phyloP scores from a whole-genome alignment of 2,797 vertebrate species.

The Periophthalmus magnuspinnatus region DNA sequence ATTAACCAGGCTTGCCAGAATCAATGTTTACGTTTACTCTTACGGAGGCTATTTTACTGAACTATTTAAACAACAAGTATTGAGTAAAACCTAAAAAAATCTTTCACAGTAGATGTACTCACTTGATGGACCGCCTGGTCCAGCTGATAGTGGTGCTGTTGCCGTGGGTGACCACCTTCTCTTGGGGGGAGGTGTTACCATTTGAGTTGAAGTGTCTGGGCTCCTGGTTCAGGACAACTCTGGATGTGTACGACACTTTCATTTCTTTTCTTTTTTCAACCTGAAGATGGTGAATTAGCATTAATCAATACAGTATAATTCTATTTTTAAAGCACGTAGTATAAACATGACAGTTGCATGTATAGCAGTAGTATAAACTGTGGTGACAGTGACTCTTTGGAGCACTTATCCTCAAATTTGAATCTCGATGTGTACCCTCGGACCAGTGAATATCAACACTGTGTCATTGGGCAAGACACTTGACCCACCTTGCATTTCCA shows the following conservation, averaged over 20 bases:
- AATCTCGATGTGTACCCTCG: too few relatives aligned
- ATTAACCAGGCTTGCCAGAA: neutral
- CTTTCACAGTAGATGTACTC: neutral
- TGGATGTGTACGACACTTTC: constrained; percentile 74
- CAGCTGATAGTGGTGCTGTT: constrained; percentile 35
- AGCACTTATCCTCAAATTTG: too few relatives aligned
- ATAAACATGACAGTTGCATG: neutral
- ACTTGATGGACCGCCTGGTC: constrained; percentile 64
- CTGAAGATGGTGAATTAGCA: constrained; percentile 40
- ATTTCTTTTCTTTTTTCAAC: constrained; percentile 65
- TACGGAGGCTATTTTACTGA: neutral
- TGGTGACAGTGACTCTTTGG: too few relatives aligned
- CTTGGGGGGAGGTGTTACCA: constrained; percentile 47
- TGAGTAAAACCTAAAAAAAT: too few relatives aligned
- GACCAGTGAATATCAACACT: too few relatives aligned
- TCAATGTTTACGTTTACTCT: too few relatives aligned
- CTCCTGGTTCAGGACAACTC: constrained; percentile 73
- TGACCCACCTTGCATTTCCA: too few relatives aligned
- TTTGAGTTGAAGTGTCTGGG: constrained; percentile 50
- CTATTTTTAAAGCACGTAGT: neutral
- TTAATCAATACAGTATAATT: neutral
- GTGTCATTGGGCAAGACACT: too few relatives aligned
- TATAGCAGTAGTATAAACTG: neutral
- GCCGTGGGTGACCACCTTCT: constrained; percentile 48
- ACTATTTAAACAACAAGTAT: too few relatives aligned